Conservation (phyloP, 1,140 invertebrate genomes). For the Andricus grossulariae region DNA sequence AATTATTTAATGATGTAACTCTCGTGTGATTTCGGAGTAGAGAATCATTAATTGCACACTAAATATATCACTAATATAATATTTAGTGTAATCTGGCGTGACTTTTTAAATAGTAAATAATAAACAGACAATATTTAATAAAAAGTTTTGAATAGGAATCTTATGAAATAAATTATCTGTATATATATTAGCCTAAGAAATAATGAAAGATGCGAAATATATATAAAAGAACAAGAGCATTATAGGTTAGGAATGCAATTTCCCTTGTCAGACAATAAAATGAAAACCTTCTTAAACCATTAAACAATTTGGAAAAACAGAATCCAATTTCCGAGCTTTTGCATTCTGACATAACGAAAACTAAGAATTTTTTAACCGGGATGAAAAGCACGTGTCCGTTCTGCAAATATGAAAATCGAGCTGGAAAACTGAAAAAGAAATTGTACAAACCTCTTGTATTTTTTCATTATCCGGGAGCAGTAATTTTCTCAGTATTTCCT, state of each 20-base stretch:
- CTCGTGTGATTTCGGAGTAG: too few species aligned
- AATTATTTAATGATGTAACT: too few species aligned
- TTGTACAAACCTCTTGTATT: conserved; percentile 76
- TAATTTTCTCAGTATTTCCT: conserved; percentile 75
- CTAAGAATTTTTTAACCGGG: background rate
- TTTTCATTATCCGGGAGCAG: conserved; percentile 75
- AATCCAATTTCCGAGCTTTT: background rate
- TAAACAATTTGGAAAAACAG: background rate
- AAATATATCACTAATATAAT: too few species aligned
- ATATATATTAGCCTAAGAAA: too few species aligned
- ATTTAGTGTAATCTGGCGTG: too few species aligned
- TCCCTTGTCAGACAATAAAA: background rate
- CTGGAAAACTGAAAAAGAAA: background rate
- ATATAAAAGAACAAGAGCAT: background rate
- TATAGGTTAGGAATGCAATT: conserved; percentile 2
- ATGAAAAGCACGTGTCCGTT: conserved; percentile 55
- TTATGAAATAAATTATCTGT: background rate
- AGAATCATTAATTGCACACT: too few species aligned
- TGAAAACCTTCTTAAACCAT: background rate
- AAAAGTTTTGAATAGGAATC: background rate
- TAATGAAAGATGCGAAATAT: background rate
- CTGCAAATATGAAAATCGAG: background rate
- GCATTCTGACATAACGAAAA: background rate
- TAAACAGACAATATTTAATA: background rate
- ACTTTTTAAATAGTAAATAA: background rate